These are phyloP conservation scores for Samia ricini DNA, from an alignment of 1,140 invertebrate species.

Conservation along the genomic window DNA sequence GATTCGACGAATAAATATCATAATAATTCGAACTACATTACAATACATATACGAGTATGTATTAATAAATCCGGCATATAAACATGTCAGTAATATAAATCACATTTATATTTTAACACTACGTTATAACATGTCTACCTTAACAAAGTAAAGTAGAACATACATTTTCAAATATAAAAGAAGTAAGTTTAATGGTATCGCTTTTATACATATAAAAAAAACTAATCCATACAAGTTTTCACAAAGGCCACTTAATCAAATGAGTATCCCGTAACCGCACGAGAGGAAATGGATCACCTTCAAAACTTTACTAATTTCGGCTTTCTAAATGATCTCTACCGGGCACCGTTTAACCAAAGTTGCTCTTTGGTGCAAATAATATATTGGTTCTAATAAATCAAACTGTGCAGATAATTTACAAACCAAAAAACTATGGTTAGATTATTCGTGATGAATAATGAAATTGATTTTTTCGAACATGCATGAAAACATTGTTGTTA, in stretches of 20 bases:
- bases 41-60: too few species aligned
- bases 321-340: neutral
- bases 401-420: neutral
- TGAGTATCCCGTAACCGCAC: neutral
- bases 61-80: too few species aligned
- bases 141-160: neutral
- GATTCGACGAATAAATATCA: too few species aligned
- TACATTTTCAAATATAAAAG: neutral
- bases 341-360: neutral
- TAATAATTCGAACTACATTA: too few species aligned
- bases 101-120: too few species aligned
- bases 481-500: too few species aligned
- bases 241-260: neutral
- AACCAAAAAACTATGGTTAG: neutral
- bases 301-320: constrained; percentile 1
- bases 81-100: too few species aligned
- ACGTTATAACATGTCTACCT: too few species aligned
- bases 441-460: neutral
- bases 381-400: neutral
- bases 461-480: too few species aligned
- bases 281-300: neutral
- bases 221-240: neutral
- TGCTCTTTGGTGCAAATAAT: neutral
- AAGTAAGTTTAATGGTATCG: neutral
- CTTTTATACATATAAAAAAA: neutral